phyloP scores from a whole-genome alignment of 2,888 invertebrate genomes.

The Atethmia centrago region DNA sequence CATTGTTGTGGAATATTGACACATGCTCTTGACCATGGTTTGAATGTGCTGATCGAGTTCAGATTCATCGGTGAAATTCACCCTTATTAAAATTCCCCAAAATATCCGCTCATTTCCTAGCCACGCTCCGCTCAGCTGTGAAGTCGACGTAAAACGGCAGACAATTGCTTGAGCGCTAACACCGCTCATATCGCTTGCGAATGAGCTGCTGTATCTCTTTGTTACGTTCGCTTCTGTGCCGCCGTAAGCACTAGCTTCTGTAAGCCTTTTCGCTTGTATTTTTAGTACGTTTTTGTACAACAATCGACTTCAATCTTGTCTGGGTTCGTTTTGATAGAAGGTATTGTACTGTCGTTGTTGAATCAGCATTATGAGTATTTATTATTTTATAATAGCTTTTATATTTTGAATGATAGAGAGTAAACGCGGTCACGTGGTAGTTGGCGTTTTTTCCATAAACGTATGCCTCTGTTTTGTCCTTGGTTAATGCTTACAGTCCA shows the following conservation, averaged over 20 bases:
- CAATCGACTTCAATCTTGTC: slow-evolving; percentile 11
- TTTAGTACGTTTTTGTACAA: slow-evolving; percentile 14
- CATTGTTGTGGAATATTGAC: not conserved
- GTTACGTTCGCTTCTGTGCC: slow-evolving; percentile 45
- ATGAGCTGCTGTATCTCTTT: slow-evolving; percentile 61
- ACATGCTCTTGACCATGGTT: not conserved
- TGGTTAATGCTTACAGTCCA: too few species aligned
- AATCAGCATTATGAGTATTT: not conserved
- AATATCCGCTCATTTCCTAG: slow-evolving; percentile 10
- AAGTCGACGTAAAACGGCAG: slow-evolving; percentile 69
- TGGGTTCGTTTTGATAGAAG: not conserved
- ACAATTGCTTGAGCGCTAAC: slow-evolving; percentile 68
- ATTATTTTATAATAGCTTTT: not conserved
- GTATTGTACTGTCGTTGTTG: not conserved
- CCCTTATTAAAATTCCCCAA: not conserved
- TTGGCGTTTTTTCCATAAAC: not conserved
- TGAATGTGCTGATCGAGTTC: not conserved
- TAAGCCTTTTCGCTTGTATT: slow-evolving; percentile 35
- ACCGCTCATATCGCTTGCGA: slow-evolving; percentile 66
- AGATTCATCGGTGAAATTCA: not conserved
- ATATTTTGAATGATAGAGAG: not conserved
- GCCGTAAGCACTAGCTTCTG: slow-evolving; percentile 19
- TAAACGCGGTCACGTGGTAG: too few species aligned
- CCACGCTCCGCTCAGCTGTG: slow-evolving; percentile 41
- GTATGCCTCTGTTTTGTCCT: not conserved